phyloP scores from a whole-genome alignment of 2,113 vertebrate genomes.

The Chlorocebus sabaeus region DNA sequence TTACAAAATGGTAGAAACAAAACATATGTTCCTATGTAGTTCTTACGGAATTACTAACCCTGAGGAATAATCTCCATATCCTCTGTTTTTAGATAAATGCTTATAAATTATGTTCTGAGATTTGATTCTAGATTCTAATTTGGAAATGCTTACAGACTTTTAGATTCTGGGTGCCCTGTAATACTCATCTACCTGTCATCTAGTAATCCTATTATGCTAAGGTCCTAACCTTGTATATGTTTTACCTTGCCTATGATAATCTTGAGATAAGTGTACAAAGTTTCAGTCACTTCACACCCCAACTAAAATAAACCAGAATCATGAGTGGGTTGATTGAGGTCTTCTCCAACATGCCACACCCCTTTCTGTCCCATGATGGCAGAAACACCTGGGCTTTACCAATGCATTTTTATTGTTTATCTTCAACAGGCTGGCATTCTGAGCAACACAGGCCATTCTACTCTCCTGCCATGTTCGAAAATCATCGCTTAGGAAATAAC shows the following conservation, averaged over 20 bases:
- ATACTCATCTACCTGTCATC: neutral
- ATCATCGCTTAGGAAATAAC: rapidly evolving
- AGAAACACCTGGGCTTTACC: conserved; percentile 30
- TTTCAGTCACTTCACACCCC: neutral
- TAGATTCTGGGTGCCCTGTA: neutral
- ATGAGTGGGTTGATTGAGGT: neutral
- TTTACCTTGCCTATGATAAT: neutral
- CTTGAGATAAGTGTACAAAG: neutral
- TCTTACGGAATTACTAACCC: neutral
- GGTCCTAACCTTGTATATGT: neutral
- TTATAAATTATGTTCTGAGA: neutral
- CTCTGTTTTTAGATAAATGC: neutral
- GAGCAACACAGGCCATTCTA: neutral
- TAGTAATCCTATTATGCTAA: neutral
- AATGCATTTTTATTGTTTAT: neutral
- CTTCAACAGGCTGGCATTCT: conserved; percentile 60
- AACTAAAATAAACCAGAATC: neutral
- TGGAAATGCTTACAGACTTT: neutral
- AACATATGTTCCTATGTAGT: neutral
- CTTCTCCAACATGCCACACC: neutral
- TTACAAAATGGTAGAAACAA: neutral
- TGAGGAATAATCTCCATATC: neutral
- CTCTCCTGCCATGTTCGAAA: neutral
- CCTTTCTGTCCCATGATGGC: neutral
- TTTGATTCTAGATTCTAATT: neutral